Percentiles rank a stretch among this genome's conserved stretches.
Conservation (phyloP, 2,888 invertebrate genomes). For the Ceraclea dissimilis region DNA sequence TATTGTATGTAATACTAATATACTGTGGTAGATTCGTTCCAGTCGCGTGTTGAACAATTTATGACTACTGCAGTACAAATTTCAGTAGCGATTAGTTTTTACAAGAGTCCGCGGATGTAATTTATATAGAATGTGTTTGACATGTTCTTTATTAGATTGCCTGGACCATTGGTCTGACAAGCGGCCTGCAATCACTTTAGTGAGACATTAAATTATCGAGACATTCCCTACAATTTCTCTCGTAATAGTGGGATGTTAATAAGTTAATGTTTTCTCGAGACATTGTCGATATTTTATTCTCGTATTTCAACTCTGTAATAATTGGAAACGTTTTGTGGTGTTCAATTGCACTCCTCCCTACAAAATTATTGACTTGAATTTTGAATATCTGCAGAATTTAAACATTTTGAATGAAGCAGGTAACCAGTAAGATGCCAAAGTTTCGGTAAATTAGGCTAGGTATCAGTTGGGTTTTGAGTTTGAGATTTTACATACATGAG, state of each 20-base stretch:
- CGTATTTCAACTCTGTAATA: conserved; percentile 1
- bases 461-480: too few relatives aligned
- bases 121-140: conserved; percentile 16
- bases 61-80: conserved; percentile 10
- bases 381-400: too few relatives aligned
- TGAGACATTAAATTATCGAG: conserved; percentile 16
- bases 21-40: too few relatives aligned
- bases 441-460: too few relatives aligned
- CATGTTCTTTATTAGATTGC: conserved; percentile 17
- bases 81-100: conserved; percentile 18
- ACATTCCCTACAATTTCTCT: too few relatives aligned
- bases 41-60: conserved; percentile 6
- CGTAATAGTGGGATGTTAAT: too few relatives aligned
- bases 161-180: conserved; percentile 18
- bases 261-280: neutral
- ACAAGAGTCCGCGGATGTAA: conserved; percentile 10
- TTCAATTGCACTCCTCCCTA: too few relatives aligned
- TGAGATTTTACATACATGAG: too few relatives aligned
- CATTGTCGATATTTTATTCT: neutral
- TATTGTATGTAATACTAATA: too few relatives aligned
- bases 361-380: too few relatives aligned
- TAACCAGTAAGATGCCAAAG: too few relatives aligned
- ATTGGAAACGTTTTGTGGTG: neutral
- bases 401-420: too few relatives aligned
- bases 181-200: conserved; percentile 17